Evolutionary conservation across 1,140 invertebrate genomes (phyloP).

Genomic region (Drosophila parabipectinata): DNA sequence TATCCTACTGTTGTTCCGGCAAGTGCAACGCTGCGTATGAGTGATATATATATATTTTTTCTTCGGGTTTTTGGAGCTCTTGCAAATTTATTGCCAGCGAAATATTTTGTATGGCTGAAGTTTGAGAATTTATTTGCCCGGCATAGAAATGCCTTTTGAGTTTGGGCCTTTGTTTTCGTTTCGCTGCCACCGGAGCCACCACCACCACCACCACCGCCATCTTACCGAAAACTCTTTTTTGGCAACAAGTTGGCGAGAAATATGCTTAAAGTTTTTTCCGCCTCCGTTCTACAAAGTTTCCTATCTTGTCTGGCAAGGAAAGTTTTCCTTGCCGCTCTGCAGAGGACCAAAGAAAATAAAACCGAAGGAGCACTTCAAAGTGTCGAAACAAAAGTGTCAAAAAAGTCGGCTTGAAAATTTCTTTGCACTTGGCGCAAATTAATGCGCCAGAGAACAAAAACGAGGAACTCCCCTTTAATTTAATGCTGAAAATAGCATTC

Average conservation of each 20-base stretch:
- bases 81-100: conserved; percentile 76
- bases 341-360: not conserved
- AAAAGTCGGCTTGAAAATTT: conserved; percentile 49
- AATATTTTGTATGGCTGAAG: conserved; percentile 75
- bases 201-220: conserved; percentile 9
- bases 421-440: conserved; percentile 59
- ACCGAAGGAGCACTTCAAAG: conserved; percentile 64
- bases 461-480: conserved; percentile 52
- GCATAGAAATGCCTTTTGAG: conserved; percentile 45
- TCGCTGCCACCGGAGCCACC: conserved; percentile 6
- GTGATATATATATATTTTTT: conserved; percentile 60
- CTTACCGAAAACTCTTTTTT: conserved; percentile 47
- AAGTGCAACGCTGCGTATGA: conserved; percentile 74
- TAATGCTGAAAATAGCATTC: conserved; percentile 67
- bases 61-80: conserved; percentile 12
- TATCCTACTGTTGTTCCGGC: conserved; percentile 40
- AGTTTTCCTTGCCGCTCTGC: conserved; percentile 19
- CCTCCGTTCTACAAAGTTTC: conserved; percentile 36
- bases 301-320: conserved; percentile 56
- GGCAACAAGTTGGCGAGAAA: conserved; percentile 75
- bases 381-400: conserved; percentile 81
- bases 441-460: conserved; percentile 43
- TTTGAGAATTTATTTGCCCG: conserved; percentile 74
- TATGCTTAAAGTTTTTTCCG: conserved; percentile 60
- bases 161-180: conserved; percentile 32